phyloP scores from a whole-genome alignment of 2,888 invertebrate species.

The Agonopterix arenella region DNA sequence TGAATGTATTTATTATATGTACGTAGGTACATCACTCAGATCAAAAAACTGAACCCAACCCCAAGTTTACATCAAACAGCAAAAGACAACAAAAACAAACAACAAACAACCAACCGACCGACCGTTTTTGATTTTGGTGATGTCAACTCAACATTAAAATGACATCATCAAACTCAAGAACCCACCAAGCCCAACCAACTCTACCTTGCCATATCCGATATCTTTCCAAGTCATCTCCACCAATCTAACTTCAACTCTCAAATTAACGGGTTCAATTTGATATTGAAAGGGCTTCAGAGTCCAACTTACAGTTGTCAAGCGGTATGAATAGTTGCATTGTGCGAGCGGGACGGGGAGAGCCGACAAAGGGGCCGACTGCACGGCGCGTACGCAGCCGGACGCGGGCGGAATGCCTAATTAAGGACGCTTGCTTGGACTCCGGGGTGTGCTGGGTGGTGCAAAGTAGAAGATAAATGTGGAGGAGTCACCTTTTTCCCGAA shows the following conservation, averaged over 20 bases:
- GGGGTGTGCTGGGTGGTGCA: constrained; percentile 26
- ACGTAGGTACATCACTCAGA: too few species aligned
- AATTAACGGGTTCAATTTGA: constrained; percentile 46
- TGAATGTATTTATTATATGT: too few species aligned
- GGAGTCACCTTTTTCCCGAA: too few species aligned
- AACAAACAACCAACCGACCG: too few species aligned
- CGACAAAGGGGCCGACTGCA: constrained; percentile 64
- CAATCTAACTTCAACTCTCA: constrained; percentile 28
- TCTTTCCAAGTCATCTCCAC: constrained; percentile 35
- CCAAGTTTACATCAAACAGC: too few species aligned
- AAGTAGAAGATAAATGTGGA: constrained; percentile 3
- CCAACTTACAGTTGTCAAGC: constrained; percentile 25
- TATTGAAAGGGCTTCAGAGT: constrained; percentile 48
- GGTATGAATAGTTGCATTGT: constrained; percentile 69
- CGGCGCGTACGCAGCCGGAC: constrained; percentile 68
- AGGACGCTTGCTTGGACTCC: constrained; percentile 71
- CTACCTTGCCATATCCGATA: constrained; percentile 12
- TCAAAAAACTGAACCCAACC: too few species aligned
- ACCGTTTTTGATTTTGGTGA: too few species aligned
- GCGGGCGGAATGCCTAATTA: constrained; percentile 73
- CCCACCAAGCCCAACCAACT: background rate
- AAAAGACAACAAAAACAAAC: too few species aligned
- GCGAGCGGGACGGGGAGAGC: constrained; percentile 52
- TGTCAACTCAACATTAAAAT: too few species aligned
- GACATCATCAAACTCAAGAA: background rate